phyloP scores from a whole-genome alignment of 2,797 vertebrate species.

The Sebastes diploproa region DNA sequence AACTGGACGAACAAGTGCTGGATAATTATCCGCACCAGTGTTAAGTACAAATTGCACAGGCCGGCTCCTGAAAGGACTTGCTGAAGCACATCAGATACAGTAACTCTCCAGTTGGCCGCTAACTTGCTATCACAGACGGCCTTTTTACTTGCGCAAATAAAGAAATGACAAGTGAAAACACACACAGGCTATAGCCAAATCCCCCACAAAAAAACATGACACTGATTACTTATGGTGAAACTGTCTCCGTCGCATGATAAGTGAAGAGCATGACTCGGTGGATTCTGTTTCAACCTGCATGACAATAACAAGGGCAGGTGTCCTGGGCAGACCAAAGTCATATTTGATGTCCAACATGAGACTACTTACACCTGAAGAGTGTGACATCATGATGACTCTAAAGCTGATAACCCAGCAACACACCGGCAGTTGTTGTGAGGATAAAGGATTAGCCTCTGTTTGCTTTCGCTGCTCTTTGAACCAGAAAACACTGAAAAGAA shows the following conservation, averaged over 20 bases:
- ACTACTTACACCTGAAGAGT: constrained; percentile 68
- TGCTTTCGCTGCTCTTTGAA: constrained; percentile 77
- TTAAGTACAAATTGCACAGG: constrained; percentile 84
- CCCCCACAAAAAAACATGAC: constrained; percentile 16
- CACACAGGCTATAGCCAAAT: constrained; percentile 4
- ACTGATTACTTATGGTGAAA: constrained; percentile 30
- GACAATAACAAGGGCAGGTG: constrained; percentile 67
- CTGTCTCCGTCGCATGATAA: constrained; percentile 10
- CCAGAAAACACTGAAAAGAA: constrained; percentile 65
- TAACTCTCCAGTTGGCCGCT: constrained; percentile 38
- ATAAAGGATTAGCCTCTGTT: constrained; percentile 73
- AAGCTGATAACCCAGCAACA: constrained; percentile 73
- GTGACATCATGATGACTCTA: constrained; percentile 75
- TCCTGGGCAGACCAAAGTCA: constrained; percentile 60
- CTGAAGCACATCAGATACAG: constrained; percentile 70
- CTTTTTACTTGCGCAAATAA: not conserved
- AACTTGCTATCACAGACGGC: constrained; percentile 6
- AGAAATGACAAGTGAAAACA: not conserved
- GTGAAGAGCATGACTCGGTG: constrained; percentile 47
- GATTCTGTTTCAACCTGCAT: constrained; percentile 54
- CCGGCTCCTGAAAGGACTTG: constrained; percentile 69
- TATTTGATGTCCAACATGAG: constrained; percentile 78
- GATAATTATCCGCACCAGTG: constrained; percentile 80
- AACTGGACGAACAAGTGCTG: constrained; percentile 64
- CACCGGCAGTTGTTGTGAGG: constrained; percentile 67